Conservation (phyloP, 2,113 vertebrate genomes). For the Anarhynchus alexandrinus region DNA sequence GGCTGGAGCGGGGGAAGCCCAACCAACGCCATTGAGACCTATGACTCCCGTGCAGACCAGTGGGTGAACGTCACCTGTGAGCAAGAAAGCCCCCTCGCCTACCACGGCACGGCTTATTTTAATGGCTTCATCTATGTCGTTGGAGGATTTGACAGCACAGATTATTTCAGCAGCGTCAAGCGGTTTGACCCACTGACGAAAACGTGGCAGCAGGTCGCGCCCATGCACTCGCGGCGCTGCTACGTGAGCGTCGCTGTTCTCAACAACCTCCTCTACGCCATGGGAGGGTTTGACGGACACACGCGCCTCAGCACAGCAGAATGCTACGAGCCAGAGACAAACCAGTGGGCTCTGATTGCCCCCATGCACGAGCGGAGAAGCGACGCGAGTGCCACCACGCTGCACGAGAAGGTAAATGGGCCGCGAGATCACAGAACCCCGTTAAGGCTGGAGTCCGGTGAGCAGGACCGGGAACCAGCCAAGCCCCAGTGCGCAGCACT, state of each 20-base stretch:
- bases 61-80: constrained; percentile 77
- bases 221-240: constrained; percentile 82
- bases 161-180: constrained; percentile 79
- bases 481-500: accelerated
- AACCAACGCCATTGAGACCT: constrained; percentile 77
- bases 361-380: constrained; percentile 82
- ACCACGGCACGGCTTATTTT: constrained; percentile 74
- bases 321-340: constrained; percentile 76
- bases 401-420: constrained; percentile 74
- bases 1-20: constrained; percentile 80
- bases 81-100: constrained; percentile 74
- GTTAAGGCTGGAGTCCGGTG: accelerated
- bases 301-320: constrained; percentile 78
- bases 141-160: constrained; percentile 77
- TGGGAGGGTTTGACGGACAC: constrained; percentile 85
- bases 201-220: constrained; percentile 78
- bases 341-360: constrained; percentile 81
- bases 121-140: constrained; percentile 79
- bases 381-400: constrained; percentile 75
- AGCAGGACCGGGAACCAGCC: not conserved
- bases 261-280: constrained; percentile 70
- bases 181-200: constrained; percentile 74
- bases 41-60: constrained; percentile 74
- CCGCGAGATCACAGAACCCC: accelerated
- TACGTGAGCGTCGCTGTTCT: constrained; percentile 80